Evolutionary conservation across 2,888 invertebrate species (phyloP), one percentile per base, ranked within the genome.

Genomic region (Cancer borealis): DNA sequence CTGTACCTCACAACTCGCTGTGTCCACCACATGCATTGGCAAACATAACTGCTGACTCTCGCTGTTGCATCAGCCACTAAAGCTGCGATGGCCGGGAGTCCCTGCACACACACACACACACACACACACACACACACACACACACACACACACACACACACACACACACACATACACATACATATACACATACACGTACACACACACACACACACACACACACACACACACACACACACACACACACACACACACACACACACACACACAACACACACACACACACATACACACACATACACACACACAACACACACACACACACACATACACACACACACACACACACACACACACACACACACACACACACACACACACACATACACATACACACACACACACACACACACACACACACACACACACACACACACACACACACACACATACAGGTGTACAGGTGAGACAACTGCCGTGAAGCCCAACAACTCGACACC

Each of bases 71-170:
- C 54, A 54, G 54, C 54, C 54, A 54, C 17, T 54, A 54, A 54
- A 54, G 54, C 54, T 54, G 54, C 12, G 30, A 12, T 84, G 84
- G 84, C 84, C 84, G n/a, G 12, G 10, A 84, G 54, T 54, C 54
- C 54, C 17, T 54, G 39, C 39, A 45, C 5, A 88, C 88, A 88
- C 88, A 88, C 88, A 88, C 88, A 88, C 88, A 45, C 88, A 45
- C 45, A 45, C 30, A 39, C 88, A 88, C 88, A 88, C 45, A 3
- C 88, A 88, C 39, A 88, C 30, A 46, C 30, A 88, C 88, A 39
- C 88, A 3, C 45, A 39, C 88, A 88, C 88, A 46, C 88, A 88
- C 88, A 88, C 45, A 46, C 88, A 88, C 54, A 88, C 45, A 46
- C 39, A 88, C 26, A 39, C 39, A 2, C 5, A 39, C 45, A 88